Percentiles rank a stretch among this genome's conserved stretches.
These are phyloP conservation scores for Eleutherodactylus coqui DNA, from an alignment of 2,797 vertebrate species.

Conservation along the genomic window DNA sequence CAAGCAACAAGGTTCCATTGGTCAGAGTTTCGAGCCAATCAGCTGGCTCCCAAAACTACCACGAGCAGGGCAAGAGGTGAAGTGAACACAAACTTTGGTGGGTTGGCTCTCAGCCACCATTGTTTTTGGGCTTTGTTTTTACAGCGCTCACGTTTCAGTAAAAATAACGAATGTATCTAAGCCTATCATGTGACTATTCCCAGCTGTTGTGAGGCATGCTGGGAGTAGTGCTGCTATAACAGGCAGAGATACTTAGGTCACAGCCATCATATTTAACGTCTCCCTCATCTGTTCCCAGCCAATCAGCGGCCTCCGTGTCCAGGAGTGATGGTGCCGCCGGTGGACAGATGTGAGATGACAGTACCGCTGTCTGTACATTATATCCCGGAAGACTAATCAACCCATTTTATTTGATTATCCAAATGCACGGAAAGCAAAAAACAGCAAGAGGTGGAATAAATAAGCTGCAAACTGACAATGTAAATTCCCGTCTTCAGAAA, in stretches of 20 bases:
- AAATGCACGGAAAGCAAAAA: conserved; percentile 47
- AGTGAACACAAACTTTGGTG: too few relatives aligned
- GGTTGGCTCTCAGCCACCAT: too few relatives aligned
- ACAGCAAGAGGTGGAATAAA: conserved; percentile 23
- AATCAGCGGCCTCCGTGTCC: not conserved
- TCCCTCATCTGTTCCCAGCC: not conserved
- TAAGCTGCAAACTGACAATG: conserved; percentile 36
- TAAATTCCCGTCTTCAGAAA: conserved; percentile 26
- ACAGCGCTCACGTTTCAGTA: not conserved
- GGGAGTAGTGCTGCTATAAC: not conserved
- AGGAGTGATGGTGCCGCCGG: not conserved
- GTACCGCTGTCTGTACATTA: conserved; percentile 16
- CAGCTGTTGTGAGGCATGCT: not conserved
- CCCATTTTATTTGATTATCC: conserved; percentile 42
- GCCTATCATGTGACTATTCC: not conserved
- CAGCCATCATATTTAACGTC: not conserved
- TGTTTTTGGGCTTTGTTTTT: too few relatives aligned
- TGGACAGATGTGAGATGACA: conserved; percentile 15
- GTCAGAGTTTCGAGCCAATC: too few relatives aligned
- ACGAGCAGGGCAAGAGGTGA: too few relatives aligned
- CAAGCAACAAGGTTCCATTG: too few relatives aligned
- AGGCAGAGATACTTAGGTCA: not conserved
- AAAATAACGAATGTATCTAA: not conserved
- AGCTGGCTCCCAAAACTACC: too few relatives aligned
- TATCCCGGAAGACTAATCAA: conserved; percentile 41